phyloP scores from a whole-genome alignment of 2,797 vertebrate genomes.

The Myotis findleyi region DNA sequence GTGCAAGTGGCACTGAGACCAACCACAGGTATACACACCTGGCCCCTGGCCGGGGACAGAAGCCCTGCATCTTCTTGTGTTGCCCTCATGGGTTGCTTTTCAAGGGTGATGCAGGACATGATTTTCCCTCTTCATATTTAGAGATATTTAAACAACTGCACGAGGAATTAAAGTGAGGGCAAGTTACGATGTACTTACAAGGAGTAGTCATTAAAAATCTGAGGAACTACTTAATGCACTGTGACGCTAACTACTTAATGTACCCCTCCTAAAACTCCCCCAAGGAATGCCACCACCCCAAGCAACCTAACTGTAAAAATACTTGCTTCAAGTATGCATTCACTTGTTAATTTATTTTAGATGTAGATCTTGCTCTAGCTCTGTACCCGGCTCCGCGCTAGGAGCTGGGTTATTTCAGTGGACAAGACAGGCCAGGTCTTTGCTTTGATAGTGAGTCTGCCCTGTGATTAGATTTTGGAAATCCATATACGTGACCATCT shows the following conservation, averaged over 20 bases:
- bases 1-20: not conserved
- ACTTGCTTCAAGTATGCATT: not conserved
- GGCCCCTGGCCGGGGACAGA: not conserved
- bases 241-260: not conserved
- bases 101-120: not conserved
- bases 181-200: not conserved
- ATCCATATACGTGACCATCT: not conserved
- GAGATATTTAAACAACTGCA: constrained; percentile 52
- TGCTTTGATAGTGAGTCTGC: not conserved
- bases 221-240: not conserved
- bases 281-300: not conserved
- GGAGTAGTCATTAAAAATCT: not conserved
- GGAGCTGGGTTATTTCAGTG: not conserved
- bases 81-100: not conserved
- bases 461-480: not conserved
- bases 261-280: not conserved
- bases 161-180: not conserved
- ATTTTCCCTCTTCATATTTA: not conserved
- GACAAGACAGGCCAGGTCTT: not conserved
- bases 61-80: not conserved
- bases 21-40: not conserved
- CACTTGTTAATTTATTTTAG: not conserved
- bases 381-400: not conserved
- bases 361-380: not conserved
- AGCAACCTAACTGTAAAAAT: not conserved